Conservation (phyloP, 2,797 vertebrate genomes). For the Trichosurus vulpecula region DNA sequence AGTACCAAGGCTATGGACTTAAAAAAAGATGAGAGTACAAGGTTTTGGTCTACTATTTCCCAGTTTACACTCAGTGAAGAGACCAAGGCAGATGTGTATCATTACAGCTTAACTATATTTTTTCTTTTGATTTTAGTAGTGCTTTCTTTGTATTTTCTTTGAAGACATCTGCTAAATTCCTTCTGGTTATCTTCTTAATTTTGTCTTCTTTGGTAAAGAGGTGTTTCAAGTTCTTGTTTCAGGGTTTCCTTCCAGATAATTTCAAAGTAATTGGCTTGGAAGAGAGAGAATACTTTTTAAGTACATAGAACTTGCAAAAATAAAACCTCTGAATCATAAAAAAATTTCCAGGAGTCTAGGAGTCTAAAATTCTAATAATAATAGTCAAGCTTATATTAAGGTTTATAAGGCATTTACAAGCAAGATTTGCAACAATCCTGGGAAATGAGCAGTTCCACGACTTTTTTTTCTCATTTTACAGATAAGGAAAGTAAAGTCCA, state of each 20-base stretch:
- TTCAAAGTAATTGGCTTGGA: slow-evolving; percentile 95
- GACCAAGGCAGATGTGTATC: slow-evolving; percentile 63
- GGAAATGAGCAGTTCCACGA: not conserved
- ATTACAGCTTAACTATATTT: slow-evolving; percentile 76
- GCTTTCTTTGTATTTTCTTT: slow-evolving; percentile 81
- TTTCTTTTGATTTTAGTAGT: slow-evolving; percentile 81
- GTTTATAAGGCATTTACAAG: too few species aligned
- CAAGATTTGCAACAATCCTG: too few species aligned
- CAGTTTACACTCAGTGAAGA: slow-evolving; percentile 68
- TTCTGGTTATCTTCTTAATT: slow-evolving; percentile 45
- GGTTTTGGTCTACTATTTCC: slow-evolving; percentile 7
- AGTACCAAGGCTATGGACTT: not conserved
- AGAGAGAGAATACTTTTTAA: slow-evolving; percentile 65
- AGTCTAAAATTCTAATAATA: too few species aligned
- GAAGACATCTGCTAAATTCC: slow-evolving; percentile 57
- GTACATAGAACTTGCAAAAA: slow-evolving; percentile 35
- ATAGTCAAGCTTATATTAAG: too few species aligned
- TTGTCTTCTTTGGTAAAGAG: not conserved
- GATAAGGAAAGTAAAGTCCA: too few species aligned
- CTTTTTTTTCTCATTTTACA: slow-evolving; percentile 35
- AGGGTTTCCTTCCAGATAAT: slow-evolving; percentile 87
- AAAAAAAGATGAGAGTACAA: not conserved
- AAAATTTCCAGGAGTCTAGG: not conserved
- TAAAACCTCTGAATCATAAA: not conserved
- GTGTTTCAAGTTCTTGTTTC: slow-evolving; percentile 70